Percentiles rank a stretch among this genome's conserved stretches.
Conservation (phyloP, 2,888 invertebrate species). For the Lycocerus yunnanus region DNA sequence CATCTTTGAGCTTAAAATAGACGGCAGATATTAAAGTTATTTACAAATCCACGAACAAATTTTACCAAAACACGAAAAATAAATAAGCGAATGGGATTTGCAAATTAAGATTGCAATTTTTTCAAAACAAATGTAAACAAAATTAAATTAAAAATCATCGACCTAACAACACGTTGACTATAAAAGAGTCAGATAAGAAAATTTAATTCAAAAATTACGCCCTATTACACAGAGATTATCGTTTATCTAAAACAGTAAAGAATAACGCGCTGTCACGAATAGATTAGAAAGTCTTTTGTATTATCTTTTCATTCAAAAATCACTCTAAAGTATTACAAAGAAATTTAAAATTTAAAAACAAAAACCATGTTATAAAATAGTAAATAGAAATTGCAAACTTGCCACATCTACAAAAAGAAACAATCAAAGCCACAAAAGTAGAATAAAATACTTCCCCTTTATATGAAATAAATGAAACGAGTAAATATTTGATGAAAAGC, state of each 20-base stretch:
- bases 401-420: not conserved
- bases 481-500: constrained; percentile 10
- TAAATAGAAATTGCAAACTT: not conserved
- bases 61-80: not conserved
- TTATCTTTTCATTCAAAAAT: not conserved
- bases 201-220: constrained; percentile 3
- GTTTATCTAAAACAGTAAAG: constrained; percentile 6
- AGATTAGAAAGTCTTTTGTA: constrained; percentile 6
- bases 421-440: not conserved
- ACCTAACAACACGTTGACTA: not conserved
- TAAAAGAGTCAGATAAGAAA: constrained; percentile 1
- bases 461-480: constrained; percentile 8
- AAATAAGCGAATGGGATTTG: not conserved
- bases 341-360: not conserved
- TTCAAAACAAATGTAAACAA: not conserved
- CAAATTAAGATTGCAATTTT: not conserved
- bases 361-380: not conserved
- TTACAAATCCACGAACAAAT: not conserved
- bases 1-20: not conserved
- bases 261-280: constrained; percentile 4
- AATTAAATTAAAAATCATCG: not conserved
- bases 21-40: not conserved
- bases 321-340: not conserved
- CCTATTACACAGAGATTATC: not conserved
- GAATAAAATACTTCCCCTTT: not conserved